phyloP scores from a whole-genome alignment of 2,888 invertebrate species.

The Cetonia aurata region DNA sequence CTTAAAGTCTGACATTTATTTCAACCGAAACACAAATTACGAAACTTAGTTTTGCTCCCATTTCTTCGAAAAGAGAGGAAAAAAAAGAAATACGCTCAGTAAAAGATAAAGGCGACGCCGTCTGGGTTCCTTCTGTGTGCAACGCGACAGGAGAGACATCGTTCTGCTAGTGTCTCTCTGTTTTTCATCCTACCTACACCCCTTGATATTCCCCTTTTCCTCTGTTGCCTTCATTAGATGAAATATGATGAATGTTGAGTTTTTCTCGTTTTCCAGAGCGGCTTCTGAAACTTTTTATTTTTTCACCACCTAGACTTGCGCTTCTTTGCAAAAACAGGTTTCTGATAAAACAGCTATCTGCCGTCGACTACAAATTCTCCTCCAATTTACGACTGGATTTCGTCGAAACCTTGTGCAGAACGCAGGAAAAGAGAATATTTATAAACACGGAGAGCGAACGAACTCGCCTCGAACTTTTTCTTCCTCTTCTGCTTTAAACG shows the following conservation, averaged over 20 bases:
- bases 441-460: slow-evolving; percentile 25
- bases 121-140: background rate
- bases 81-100: background rate
- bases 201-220: background rate
- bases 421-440: slow-evolving; percentile 22
- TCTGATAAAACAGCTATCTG: slow-evolving; percentile 10
- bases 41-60: slow-evolving; percentile 24
- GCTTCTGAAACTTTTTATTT: slow-evolving; percentile 9
- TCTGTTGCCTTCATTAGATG: slow-evolving; percentile 17
- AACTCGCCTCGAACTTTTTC: background rate
- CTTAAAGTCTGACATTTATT: slow-evolving; percentile 26
- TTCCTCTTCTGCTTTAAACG: slow-evolving; percentile 8
- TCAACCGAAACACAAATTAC: slow-evolving; percentile 11
- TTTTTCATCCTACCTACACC: background rate
- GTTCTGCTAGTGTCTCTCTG: background rate
- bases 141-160: background rate
- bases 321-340: slow-evolving; percentile 9
- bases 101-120: background rate
- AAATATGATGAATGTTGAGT: slow-evolving; percentile 26
- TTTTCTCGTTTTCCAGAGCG: slow-evolving; percentile 8
- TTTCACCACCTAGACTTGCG: slow-evolving; percentile 4
- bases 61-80: background rate
- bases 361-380: slow-evolving; percentile 12
- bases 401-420: background rate
- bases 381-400: slow-evolving; percentile 29